These are phyloP conservation scores for Vicugna pacos DNA, from an alignment of 2,113 vertebrate genomes.

Conservation along the genomic window DNA sequence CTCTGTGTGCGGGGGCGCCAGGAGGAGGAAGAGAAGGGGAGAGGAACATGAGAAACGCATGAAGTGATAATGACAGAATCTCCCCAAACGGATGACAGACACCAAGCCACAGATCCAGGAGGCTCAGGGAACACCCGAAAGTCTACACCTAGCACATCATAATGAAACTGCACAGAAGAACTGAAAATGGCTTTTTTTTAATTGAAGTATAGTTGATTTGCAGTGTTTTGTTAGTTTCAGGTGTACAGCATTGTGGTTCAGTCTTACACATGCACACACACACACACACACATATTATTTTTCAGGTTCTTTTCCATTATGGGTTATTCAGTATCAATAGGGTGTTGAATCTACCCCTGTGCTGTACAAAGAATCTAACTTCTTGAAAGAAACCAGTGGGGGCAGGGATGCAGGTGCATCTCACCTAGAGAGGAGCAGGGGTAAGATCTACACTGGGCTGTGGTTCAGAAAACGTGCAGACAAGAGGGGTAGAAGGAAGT, in stretches of 20 bases:
- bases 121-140: background rate
- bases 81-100: background rate
- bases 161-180: background rate
- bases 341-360: no score
- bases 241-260: no score
- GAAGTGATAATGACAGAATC: background rate
- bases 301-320: no score
- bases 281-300: no score
- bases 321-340: no score
- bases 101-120: background rate
- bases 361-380: no score
- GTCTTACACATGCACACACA: no score
- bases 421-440: background rate
- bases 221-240: no score
- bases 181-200: background rate
- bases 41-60: background rate
- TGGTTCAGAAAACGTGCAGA: background rate
- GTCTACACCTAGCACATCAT: background rate
- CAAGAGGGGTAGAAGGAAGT: background rate
- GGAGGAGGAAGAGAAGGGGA: background rate
- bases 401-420: rapidly evolving
- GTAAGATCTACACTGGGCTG: background rate
- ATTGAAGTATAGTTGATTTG: no score
- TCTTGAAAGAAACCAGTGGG: background rate
- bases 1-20: background rate